Evolutionary conservation across 2,797 vertebrate genomes (phyloP).

Genomic region (Cyprinodon diabolis): DNA sequence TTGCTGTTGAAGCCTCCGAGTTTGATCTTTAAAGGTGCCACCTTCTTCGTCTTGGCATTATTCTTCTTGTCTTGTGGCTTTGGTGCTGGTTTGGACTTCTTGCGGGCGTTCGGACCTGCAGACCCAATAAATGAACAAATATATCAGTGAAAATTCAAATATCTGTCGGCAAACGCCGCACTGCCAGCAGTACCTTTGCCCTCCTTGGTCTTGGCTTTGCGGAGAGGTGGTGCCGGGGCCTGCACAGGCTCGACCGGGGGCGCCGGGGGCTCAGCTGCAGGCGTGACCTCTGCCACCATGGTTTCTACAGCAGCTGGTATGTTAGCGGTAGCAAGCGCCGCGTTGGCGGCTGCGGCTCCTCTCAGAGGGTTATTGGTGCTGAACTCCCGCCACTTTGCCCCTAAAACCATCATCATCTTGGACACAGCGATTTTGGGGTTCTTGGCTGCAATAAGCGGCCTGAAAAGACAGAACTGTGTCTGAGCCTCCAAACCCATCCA

Average conservation of each 20-base stretch:
- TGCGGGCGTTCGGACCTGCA: conserved; percentile 93
- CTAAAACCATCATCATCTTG: conserved; percentile 99
- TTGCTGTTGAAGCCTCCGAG: conserved; percentile 96
- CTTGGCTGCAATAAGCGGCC: conserved; percentile 96
- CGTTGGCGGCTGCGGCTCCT: conserved; percentile 92
- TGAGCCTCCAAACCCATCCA: not conserved
- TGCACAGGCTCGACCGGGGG: conserved; percentile 50
- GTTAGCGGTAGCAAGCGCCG: conserved; percentile 86
- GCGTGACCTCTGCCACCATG: conserved; percentile 85
- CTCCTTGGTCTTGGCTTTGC: conserved; percentile 98
- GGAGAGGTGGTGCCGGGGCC: conserved; percentile 84
- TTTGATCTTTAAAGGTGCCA: conserved; percentile 97
- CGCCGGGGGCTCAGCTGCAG: not conserved
- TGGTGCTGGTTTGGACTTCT: conserved; percentile 89
- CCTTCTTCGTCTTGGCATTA: conserved; percentile 94
- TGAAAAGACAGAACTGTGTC: conserved; percentile 40
- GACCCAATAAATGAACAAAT: not conserved
- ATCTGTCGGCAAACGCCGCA: not conserved
- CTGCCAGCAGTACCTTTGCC: conserved; percentile 87
- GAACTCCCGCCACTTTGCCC: conserved; percentile 98
- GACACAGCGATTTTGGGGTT: conserved; percentile 98
- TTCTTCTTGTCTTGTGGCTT: conserved; percentile 95
- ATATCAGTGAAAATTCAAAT: not conserved
- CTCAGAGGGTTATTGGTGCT: conserved; percentile 98
- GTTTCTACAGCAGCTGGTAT: conserved; percentile 92